Evolutionary conservation across 2,113 vertebrate species (phyloP).

Genomic region (Chinchilla lanigera): DNA sequence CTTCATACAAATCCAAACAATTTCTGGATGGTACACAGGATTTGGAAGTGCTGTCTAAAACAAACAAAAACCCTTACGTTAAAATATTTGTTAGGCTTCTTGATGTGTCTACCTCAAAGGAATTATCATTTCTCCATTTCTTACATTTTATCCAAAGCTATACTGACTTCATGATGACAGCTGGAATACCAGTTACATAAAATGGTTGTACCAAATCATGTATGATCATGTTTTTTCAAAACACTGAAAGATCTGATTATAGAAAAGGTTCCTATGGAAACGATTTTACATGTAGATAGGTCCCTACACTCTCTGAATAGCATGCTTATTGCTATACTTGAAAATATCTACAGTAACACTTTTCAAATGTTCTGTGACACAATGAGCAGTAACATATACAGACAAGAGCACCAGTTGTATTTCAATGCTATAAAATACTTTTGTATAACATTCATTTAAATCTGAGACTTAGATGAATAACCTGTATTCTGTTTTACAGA

Average conservation of each 20-base stretch:
- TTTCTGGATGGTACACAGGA: constrained; percentile 84
- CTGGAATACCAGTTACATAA: constrained; percentile 18
- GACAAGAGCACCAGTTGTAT: not conserved
- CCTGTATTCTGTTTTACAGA: not conserved
- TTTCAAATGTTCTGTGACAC: constrained; percentile 30
- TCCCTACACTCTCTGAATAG: not conserved
- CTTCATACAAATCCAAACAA: constrained; percentile 96
- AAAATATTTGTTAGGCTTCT: constrained; percentile 38
- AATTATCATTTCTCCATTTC: not conserved
- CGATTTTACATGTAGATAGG: not conserved
- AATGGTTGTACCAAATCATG: constrained; percentile 32
- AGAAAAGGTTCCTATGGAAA: not conserved
- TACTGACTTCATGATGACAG: not conserved
- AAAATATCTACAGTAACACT: constrained; percentile 4
- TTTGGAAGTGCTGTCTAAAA: constrained; percentile 79
- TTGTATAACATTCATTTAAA: constrained; percentile 35
- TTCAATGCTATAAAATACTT: constrained; percentile 50
- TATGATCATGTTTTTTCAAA: constrained; percentile 10
- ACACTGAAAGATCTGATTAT: not conserved
- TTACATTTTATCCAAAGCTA: constrained; percentile 38
- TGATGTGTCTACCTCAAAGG: not conserved
- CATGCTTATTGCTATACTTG: not conserved
- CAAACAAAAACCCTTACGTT: constrained; percentile 61
- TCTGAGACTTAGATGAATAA: constrained; percentile 33
- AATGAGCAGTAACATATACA: not conserved